Percentiles rank a stretch among this genome's conserved stretches.
phyloP scores from a whole-genome alignment of 1,140 invertebrate genomes.

The Saccostrea glomerata region DNA sequence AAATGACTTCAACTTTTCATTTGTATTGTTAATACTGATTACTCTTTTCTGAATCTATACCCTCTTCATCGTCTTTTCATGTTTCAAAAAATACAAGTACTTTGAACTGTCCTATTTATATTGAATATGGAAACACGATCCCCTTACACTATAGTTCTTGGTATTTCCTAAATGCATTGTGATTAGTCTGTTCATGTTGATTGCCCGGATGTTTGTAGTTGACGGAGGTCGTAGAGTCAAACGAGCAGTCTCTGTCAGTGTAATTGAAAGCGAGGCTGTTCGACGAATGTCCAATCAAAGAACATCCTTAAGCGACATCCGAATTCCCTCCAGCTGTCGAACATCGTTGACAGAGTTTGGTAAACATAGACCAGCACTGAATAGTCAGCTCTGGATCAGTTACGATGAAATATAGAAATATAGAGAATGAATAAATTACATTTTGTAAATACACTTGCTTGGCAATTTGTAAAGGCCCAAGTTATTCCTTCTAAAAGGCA shows the following conservation, averaged over 20 bases:
- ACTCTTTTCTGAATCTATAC: background rate
- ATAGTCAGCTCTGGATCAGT: background rate
- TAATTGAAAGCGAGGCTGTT: slow-evolving; percentile 14
- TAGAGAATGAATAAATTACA: too few relatives aligned
- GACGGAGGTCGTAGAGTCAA: background rate
- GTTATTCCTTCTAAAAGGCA: too few relatives aligned
- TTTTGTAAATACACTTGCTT: too few relatives aligned
- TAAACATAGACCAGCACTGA: background rate
- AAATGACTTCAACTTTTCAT: background rate
- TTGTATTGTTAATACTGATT: background rate
- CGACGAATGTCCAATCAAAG: background rate
- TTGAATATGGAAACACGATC: too few relatives aligned
- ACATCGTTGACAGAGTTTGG: background rate
- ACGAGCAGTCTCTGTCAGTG: background rate
- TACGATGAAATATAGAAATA: background rate
- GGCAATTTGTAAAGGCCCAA: too few relatives aligned
- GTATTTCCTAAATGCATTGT: background rate
- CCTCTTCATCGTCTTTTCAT: background rate
- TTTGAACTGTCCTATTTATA: too few relatives aligned
- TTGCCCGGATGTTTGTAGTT: background rate
- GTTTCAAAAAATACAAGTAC: background rate
- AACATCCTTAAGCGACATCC: background rate
- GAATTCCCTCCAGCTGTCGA: background rate
- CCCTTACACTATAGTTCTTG: background rate
- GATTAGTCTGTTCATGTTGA: background rate